A percentile compares a stretch with the other conserved stretches of the same genome.
Conservation (phyloP, 2,113 vertebrate species). For the Rhinoderma darwinii region DNA sequence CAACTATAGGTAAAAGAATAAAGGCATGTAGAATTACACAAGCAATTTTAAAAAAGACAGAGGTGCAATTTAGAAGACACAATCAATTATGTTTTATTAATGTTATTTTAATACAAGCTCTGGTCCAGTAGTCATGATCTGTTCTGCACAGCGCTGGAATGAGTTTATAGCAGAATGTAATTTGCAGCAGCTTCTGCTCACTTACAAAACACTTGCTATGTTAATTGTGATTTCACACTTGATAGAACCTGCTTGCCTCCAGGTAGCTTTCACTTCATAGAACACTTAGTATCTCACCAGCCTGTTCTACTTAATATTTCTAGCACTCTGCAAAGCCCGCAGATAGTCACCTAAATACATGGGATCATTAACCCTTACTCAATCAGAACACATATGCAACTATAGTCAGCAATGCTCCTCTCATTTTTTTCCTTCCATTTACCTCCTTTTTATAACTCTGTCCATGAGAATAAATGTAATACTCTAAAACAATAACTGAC, state of each 20-base stretch:
- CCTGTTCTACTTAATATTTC: conserved; percentile 50
- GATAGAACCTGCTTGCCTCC: conserved; percentile 65
- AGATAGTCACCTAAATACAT: conserved; percentile 12
- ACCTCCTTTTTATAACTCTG: too few species aligned
- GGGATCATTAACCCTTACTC: conserved; percentile 25
- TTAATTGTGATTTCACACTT: conserved; percentile 80
- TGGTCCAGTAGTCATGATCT: conserved; percentile 70
- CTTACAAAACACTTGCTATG: conserved; percentile 75
- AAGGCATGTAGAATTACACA: conserved; percentile 42
- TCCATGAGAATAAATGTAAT: too few species aligned
- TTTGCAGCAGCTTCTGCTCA: conserved; percentile 71
- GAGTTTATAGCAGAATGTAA: conserved; percentile 74
- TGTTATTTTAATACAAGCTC: conserved; percentile 68
- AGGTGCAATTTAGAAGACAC: conserved; percentile 65
- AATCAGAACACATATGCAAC: not conserved
- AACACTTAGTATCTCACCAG: conserved; percentile 62
- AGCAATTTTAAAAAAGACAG: conserved; percentile 64
- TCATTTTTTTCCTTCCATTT: too few species aligned
- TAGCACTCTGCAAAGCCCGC: conserved; percentile 22
- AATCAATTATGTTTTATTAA: conserved; percentile 75
- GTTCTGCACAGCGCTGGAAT: conserved; percentile 66
- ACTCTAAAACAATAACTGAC: too few species aligned
- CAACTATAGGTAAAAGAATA: not conserved
- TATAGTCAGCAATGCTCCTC: too few species aligned
- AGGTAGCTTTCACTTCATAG: conserved; percentile 64